Evolutionary conservation across 2,888 invertebrate species (phyloP).

Genomic region (Zygaena filipendulae): DNA sequence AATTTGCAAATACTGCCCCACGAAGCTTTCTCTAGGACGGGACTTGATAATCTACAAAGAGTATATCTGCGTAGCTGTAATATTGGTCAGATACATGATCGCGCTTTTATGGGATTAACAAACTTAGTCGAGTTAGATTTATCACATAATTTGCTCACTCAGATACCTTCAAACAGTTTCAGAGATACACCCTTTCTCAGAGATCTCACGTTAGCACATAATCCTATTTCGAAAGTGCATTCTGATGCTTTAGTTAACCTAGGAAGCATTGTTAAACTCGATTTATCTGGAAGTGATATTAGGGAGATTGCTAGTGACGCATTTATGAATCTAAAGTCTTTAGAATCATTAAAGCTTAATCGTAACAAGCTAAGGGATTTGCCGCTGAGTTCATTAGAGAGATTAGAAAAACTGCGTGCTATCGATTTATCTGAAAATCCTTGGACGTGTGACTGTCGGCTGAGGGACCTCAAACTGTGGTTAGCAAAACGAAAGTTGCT

Average conservation of each 20-base stretch:
- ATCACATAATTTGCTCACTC: constrained; percentile 83
- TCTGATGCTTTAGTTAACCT: constrained; percentile 79
- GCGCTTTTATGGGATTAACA: constrained; percentile 86
- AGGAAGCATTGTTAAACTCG: constrained; percentile 82
- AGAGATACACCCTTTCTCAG: constrained; percentile 83
- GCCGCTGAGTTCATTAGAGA: constrained; percentile 78
- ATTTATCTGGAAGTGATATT: constrained; percentile 85
- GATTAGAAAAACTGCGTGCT: constrained; percentile 77
- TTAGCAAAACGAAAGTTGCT: constrained; percentile 79
- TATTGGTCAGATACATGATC: constrained; percentile 86
- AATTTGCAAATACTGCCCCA: constrained; percentile 85
- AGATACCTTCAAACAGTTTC: constrained; percentile 84
- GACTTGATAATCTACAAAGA: constrained; percentile 87
- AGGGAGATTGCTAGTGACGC: constrained; percentile 76
- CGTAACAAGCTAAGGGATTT: constrained; percentile 82
- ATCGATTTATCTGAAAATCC: constrained; percentile 89
- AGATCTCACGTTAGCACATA: constrained; percentile 82
- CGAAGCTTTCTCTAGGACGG: constrained; percentile 84
- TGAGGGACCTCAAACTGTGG: constrained; percentile 86
- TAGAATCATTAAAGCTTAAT: constrained; percentile 84
- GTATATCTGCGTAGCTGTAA: constrained; percentile 86
- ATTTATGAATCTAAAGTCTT: constrained; percentile 79
- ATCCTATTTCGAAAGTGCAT: constrained; percentile 84
- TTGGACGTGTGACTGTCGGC: constrained; percentile 89
- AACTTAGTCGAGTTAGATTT: constrained; percentile 92